Evolutionary conservation across 2,113 vertebrate genomes (phyloP).

Genomic region (Notechis scutatus): DNA sequence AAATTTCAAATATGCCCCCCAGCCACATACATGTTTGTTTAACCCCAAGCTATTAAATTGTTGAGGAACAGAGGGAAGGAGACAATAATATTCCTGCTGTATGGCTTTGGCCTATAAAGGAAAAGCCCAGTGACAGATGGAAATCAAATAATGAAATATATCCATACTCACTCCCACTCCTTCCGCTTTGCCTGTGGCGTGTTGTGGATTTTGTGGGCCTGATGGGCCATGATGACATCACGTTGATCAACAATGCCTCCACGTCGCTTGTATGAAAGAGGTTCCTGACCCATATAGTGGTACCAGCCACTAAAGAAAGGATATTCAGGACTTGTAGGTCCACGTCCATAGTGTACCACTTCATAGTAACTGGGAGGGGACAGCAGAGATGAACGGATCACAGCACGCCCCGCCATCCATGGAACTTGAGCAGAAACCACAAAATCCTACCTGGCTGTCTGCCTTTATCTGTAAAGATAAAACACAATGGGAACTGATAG

Average conservation of each 20-base stretch:
- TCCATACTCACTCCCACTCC: conserved; percentile 86
- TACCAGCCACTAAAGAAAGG: conserved; percentile 50
- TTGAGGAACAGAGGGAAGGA: not conserved
- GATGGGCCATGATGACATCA: conserved; percentile 84
- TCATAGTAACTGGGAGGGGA: conserved; percentile 74
- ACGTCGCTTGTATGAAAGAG: conserved; percentile 69
- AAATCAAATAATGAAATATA: not conserved
- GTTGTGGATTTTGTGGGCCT: conserved; percentile 83
- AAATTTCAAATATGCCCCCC: not conserved
- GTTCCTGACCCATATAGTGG: conserved; percentile 51
- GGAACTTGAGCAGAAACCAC: conserved; percentile 50
- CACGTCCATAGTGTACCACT: conserved; percentile 65
- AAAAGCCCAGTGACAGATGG: not conserved
- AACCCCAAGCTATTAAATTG: not conserved
- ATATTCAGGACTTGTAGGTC: conserved; percentile 56
- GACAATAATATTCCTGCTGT: not conserved
- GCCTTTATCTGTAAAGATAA: conserved; percentile 59
- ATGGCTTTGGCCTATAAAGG: not conserved
- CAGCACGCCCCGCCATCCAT: conserved; percentile 59
- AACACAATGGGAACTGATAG: not conserved
- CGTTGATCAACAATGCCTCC: conserved; percentile 81
- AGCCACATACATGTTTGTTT: not conserved
- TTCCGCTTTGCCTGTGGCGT: conserved; percentile 82
- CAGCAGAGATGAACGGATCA: conserved; percentile 64
- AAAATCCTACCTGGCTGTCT: conserved; percentile 64